Base-by-base conservation (phyloP, 1,140 invertebrate species). In the Brachionus sp. region DNA sequence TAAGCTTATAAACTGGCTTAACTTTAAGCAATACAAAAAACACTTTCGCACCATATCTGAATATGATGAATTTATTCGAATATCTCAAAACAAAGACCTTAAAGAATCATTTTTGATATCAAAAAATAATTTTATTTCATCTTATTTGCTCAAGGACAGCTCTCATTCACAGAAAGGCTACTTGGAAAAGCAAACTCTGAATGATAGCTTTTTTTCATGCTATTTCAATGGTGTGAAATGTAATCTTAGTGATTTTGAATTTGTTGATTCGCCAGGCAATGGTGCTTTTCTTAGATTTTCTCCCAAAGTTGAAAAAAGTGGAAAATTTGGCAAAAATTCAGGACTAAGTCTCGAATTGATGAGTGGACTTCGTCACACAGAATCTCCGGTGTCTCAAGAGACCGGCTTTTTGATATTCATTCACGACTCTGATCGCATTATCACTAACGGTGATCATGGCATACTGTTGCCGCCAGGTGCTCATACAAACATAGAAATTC, bases 261-360 rank as follows among this genome's bases (percentile, higher is more conserved):
- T 75, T 9, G 42, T 75, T 7, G 23, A 75, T 12, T 75, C 70
- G 12, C 16, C 37, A 75, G 70, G 70, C 13, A 42, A 75, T 75
- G 70, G 70, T 3, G 70, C 70, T 25, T 35, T 44, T 12, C 42
- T 75, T 44, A 44, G 44, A 75, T 44, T 75, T 29, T 7, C 6
- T 7, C 16, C 25, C 19, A 12, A 25, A 19, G 16, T 10, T 16
- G 44, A 23, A 19, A 44, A 19, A 44, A 46, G 23, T 1, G 70
- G 42, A 75, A 75, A 75, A 50, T 75, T 75, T 75, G 70, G 70
- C 16, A 75, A 75, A 75, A 75, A 75, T 6, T 44, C 70, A 0
- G 70, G 70, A 19, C 39, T 75, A 1, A 75, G 42, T 12, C n/a
- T 75, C 7, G 70, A 75, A 46, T 19, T 75, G n/a, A 25, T 29